Evolutionary conservation across 2,888 invertebrate species (phyloP).

Genomic region (Pegoplata infirma): DNA sequence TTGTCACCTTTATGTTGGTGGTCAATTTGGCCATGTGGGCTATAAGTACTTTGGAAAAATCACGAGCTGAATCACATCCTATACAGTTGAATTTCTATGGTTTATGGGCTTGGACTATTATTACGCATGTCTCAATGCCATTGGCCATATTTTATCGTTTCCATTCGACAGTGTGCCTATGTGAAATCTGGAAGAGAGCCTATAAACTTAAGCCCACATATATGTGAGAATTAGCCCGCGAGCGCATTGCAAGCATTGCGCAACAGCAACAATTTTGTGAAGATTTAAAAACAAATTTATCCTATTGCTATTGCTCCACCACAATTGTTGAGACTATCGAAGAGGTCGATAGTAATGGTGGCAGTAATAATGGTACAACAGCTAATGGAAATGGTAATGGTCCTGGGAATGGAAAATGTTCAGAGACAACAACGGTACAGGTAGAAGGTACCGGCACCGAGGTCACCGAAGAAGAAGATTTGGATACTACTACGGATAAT

Average conservation of each 20-base stretch:
- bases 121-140: constrained; percentile 96
- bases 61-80: constrained; percentile 93
- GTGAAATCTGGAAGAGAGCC: constrained; percentile 97
- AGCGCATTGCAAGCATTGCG: constrained; percentile 77
- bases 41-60: constrained; percentile 94
- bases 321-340: constrained; percentile 74
- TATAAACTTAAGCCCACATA: constrained; percentile 94
- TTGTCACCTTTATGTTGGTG: constrained; percentile 93
- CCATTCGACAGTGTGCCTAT: constrained; percentile 96
- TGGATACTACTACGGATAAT: constrained; percentile 63
- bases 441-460: constrained; percentile 57
- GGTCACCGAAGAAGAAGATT: constrained; percentile 62
- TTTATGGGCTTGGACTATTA: constrained; percentile 96
- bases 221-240: constrained; percentile 82
- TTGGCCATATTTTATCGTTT: constrained; percentile 95
- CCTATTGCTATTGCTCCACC: constrained; percentile 75
- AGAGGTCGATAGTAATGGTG: constrained; percentile 71
- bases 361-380: constrained; percentile 61
- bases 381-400: no score
- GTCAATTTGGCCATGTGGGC: constrained; percentile 97
- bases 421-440: constrained; percentile 49
- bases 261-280: constrained; percentile 76
- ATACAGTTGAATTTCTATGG: constrained; percentile 95
- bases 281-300: constrained; percentile 74
- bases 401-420: constrained; percentile 47